Evolutionary conservation across 2,888 invertebrate species (phyloP), one percentile per base, ranked within the genome.

Genomic region (Iphiclides podalirius): DNA sequence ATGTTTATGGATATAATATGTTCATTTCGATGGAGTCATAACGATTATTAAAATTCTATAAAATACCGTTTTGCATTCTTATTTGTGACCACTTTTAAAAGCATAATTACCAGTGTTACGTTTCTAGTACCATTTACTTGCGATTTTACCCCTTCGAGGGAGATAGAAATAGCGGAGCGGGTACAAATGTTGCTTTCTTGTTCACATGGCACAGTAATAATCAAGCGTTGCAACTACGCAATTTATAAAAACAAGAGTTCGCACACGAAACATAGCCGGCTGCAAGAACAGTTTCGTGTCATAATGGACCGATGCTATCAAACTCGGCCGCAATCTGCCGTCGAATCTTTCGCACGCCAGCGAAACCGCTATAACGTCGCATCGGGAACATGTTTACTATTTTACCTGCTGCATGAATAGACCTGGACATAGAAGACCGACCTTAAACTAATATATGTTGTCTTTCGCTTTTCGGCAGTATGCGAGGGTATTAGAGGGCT

Each of bases 1-100:
- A 34, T 17, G n/a, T 26, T 35, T 31, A 35, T 31, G 31, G 9
- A 11, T 31, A 31, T 4, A 11, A 31, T n/a, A 13, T 44, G 44
- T 44, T 71, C 66, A 70, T 82, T 81, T 72, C 60, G 63, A 78
- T 72, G 71, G 60, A 70, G 70, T 76, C 70, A 62, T 76, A 67
- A 75, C 72, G 66, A 79, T 49, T 58, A 66, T 75, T 85, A 85
- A 84, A 84, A 79, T 77, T 82, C 82, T 84, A 83, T 79, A 81
- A 79, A 75, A 62, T 64, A 9, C 2, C 60, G 55, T 61, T 36
- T 47, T 59, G 53, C 55, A 35, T 46, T 52, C 52, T 56, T n/a
- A 45, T 48, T 49, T 35, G 2, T 2, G n/a, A 6, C n/a, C 20
- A 4, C 20, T 20, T 20, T 20, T 20, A 20, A 20, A 4, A 20